phyloP scores from a whole-genome alignment of 2,797 vertebrate species.

The Sebastes dallii region DNA sequence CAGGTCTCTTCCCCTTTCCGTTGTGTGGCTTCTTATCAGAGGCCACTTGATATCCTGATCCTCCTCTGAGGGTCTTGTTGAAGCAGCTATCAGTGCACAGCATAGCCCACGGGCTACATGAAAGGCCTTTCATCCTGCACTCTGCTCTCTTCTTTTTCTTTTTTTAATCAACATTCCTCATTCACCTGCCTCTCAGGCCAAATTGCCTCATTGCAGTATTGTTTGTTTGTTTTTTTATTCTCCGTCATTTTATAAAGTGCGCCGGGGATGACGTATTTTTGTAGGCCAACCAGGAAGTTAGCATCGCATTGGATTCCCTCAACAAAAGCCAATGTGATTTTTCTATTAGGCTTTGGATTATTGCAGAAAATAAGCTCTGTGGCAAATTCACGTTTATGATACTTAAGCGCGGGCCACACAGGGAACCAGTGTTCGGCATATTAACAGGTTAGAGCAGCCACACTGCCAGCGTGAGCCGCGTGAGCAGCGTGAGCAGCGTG shows the following conservation, averaged over 20 bases:
- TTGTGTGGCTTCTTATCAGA: conserved; percentile 66
- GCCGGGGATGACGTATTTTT: too few relatives aligned
- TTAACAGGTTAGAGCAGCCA: too few relatives aligned
- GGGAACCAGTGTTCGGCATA: too few relatives aligned
- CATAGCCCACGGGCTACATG: conserved; percentile 63
- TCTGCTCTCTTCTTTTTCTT: conserved; percentile 53
- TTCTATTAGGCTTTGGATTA: too few relatives aligned
- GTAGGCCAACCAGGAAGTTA: too few relatives aligned
- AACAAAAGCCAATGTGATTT: too few relatives aligned
- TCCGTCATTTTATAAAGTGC: conserved; percentile 11
- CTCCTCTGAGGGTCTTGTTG: conserved; percentile 62
- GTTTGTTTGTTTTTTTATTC: background rate
- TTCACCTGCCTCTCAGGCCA: conserved; percentile 69
- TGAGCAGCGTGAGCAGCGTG: too few relatives aligned
- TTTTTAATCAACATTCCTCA: conserved; percentile 66
- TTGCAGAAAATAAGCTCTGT: too few relatives aligned
- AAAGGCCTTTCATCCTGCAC: conserved; percentile 73
- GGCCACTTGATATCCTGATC: conserved; percentile 72
- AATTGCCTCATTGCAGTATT: conserved; percentile 56
- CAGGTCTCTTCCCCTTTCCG: conserved; percentile 32
- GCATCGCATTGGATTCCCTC: too few relatives aligned
- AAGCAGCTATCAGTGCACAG: conserved; percentile 67
- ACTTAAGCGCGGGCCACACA: too few relatives aligned
- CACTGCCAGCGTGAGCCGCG: too few relatives aligned
- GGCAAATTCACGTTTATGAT: too few relatives aligned